Evolutionary conservation across 1,140 invertebrate genomes (phyloP), one percentile per base, ranked within the genome.

Genomic region (Atopsyche davidsoni): DNA sequence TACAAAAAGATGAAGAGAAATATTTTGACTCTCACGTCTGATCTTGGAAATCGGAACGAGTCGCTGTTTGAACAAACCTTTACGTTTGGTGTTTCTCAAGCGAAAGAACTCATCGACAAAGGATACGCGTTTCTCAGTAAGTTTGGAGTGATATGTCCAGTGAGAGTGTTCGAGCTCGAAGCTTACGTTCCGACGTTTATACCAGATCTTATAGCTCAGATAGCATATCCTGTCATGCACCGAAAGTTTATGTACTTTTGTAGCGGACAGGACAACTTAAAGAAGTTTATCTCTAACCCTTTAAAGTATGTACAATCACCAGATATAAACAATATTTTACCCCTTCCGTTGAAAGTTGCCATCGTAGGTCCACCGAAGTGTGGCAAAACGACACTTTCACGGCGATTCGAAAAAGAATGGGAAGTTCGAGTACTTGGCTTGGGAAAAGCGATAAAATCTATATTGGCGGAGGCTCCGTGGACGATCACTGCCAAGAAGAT

Each of bases 351-450:
- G 62, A 94, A 94, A 75, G 86, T 96, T 54, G 92, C 93, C 35
- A 96, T 97, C 59, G 92, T 98, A 57, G 95, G 93, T 18, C 79
- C 97, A 31, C 72, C 72, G 4, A 98, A 98, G 78, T 95, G 98
- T 58, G 95, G 95, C 46, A 99, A 99, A 75, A 98, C 94, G 3
- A 98, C 96, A 9, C 68, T 95, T 17, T 67, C 75, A 11, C 51
- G 63, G 31, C 70, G 75, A 53, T 65, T 80, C 14, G 64, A 67
- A 2, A 64, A 64, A 25, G 69, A 66, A 21, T 76, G 76, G 53
- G 72, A 70, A 13, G 56, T 80, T 13, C 62, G 75, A 36, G 58
- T 72, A 14, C 62, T 81, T 34, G 75, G 71, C 4, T 68, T 65
- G 55, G 75, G 75, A 6, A 59, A 65, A 16, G 74, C 73, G 16